phyloP scores from a whole-genome alignment of 2,113 vertebrate genomes.

The Eulemur macaco region DNA sequence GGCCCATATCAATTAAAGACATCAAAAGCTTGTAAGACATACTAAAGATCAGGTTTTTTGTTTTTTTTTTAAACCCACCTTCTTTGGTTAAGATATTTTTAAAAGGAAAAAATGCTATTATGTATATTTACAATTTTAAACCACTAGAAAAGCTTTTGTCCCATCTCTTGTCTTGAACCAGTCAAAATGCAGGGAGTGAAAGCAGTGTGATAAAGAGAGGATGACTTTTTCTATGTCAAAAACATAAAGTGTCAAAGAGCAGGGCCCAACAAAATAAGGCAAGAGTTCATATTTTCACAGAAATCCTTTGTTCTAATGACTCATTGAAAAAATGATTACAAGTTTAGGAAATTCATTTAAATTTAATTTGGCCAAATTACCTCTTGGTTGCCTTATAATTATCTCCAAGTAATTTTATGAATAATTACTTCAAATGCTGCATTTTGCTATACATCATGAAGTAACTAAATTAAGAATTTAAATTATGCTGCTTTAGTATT shows the following conservation, averaged over 20 bases:
- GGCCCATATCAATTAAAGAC: neutral
- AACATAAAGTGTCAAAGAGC: neutral
- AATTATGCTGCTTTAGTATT: slow-evolving; percentile 64
- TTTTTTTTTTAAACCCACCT: neutral
- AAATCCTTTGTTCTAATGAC: slow-evolving; percentile 30
- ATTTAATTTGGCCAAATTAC: slow-evolving; percentile 58
- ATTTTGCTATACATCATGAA: slow-evolving; percentile 67
- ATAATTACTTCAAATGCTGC: slow-evolving; percentile 58
- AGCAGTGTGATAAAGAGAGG: neutral
- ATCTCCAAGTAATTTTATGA: slow-evolving; percentile 64
- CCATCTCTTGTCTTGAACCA: neutral
- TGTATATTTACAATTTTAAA: neutral
- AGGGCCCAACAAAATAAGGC: neutral
- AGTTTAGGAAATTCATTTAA: slow-evolving; percentile 58
- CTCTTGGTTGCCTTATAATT: slow-evolving; percentile 53
- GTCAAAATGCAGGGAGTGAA: neutral
- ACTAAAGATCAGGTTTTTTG: neutral
- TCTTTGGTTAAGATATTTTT: neutral
- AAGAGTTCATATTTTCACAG: neutral
- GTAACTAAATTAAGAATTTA: slow-evolving; percentile 70
- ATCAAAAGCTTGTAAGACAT: neutral
- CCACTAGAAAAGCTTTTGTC: neutral
- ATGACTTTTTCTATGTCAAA: neutral
- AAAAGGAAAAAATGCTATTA: neutral
- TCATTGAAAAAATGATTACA: slow-evolving; percentile 35